Evolutionary conservation across 1,140 invertebrate species (phyloP).

Genomic region (Thaumetopoea pityocampa): DNA sequence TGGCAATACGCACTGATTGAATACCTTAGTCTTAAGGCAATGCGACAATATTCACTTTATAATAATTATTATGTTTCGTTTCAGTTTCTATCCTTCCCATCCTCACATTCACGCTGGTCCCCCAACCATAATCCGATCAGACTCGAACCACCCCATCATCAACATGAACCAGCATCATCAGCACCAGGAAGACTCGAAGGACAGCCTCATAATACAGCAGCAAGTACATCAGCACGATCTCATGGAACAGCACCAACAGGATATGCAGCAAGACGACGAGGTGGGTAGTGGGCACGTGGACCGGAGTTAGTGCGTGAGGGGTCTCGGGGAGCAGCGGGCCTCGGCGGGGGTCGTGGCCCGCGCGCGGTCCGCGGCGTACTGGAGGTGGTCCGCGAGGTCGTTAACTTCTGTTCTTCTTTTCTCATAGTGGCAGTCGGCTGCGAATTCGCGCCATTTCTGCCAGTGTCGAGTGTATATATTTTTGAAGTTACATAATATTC

Average conservation of each 20-base stretch:
- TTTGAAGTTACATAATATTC: no score
- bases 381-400: no score
- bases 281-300: no score
- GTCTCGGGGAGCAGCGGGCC: no score
- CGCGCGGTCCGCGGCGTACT: no score
- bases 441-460: no score
- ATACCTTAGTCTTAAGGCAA: background rate
- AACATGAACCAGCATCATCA: constrained; percentile 72
- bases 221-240: constrained; percentile 65
- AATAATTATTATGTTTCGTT: constrained; percentile 23
- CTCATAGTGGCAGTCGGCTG: no score
- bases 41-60: background rate
- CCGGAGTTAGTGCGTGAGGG: no score
- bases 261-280: constrained; percentile 60
- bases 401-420: no score
- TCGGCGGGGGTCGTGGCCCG: no score
- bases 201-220: constrained; percentile 68
- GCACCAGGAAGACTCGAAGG: constrained; percentile 66
- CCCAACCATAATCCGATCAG: constrained; percentile 67
- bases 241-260: constrained; percentile 65
- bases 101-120: constrained; percentile 65
- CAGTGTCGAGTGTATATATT: no score
- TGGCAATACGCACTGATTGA: no score
- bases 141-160: constrained; percentile 70
- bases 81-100: constrained; percentile 71